Base-by-base conservation (phyloP, 2,888 invertebrate genomes). In the Rhopalosiphum nymphaeae region DNA sequence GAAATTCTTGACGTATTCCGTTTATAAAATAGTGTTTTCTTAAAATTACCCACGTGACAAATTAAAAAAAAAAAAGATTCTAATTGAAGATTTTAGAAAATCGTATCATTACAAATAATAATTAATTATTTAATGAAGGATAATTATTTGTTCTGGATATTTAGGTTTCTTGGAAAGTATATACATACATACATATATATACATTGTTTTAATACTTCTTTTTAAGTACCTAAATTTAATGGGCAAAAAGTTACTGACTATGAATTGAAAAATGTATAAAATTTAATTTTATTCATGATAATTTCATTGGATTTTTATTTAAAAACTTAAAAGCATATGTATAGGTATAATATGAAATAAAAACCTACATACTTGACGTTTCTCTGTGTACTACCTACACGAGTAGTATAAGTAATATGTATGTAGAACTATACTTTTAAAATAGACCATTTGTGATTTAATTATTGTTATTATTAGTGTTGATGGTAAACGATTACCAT, bases 401-500 rank as follows among this genome's bases (percentile, higher is more conserved):
- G 3, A 44, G 11, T 57, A 26, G 16, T 0, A 56, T 91, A 42
- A 2, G 7, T 86, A 67, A 3, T 92, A 36, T 78, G 78, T 78
- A 78, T 78, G 78, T 36, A 36, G 78, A 78, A 16, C 78, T 78
- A 67, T 67, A 87, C 16, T 87, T 87, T 49, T 42, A 89, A 56
- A 89, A 93, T n/a, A 56, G 78, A 78, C 44, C 29, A n/a, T 89
- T 88, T 78, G 25, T 42, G n/a, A 46, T 93, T 53, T 89, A 93
- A 89, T 93, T 89, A 93, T 44, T 87, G 29, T 36, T 61, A 67
- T 36, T 36, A 61, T 61, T 61, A 44, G 78, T 25, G 88, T 88
- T 53, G 53, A 88, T 78, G 49, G 29, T 42, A 88, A 89, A 92
- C 67, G 91, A 61, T 92, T 67, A 88, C 53, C 36, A 92, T 88